Evolutionary conservation across 2,797 vertebrate species (phyloP), one percentile per base, ranked within the genome.

Genomic region (Rachycentron canadum): DNA sequence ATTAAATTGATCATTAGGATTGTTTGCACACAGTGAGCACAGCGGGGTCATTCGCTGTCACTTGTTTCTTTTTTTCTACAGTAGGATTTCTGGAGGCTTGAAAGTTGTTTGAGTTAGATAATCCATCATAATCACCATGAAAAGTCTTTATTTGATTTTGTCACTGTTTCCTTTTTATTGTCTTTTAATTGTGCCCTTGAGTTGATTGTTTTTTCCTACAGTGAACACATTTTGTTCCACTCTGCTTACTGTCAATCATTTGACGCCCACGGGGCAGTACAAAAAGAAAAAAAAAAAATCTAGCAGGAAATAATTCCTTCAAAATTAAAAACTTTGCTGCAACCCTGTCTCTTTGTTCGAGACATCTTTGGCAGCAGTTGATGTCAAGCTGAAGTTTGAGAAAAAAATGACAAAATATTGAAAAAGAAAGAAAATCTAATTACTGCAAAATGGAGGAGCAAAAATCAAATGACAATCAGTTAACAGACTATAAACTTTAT

Each of bases 231-330:
- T 82, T 81, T 3, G 4, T 84, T 83, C 70, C 69, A 55, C 70
- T 87, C 53, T 59, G 66, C 41, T 80, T 69, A 52, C 78, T 73
- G 76, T 77, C 87, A 84, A 66, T 89, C 73, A 86, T 66, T 25
- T 9, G 28, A 66, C 26, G 19, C 68, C 85, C 63, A 84, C 62
- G 2, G 73, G 41, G 71, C 19, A 57, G 16, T 53, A 28, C 14
- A 53, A 64, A 17, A 28, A 45, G 25, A 17, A 4, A 17, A 23
- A 6, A 2, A 43, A 55, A 38, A 10, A 65, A 60, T 70, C 1
- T 9, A 63, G 41, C 41, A 49, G 34, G 40, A 82, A 76, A 78
- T 58, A 52, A 74, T 74, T 75, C 50, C 19, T 55, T 75, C 17
- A 65, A 13, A 53, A 62, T 26, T n/a, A 11, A 61, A 76, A 71